These are phyloP conservation scores for Lamproptera curius DNA, from an alignment of 2,888 invertebrate genomes.

Conservation along the genomic window DNA sequence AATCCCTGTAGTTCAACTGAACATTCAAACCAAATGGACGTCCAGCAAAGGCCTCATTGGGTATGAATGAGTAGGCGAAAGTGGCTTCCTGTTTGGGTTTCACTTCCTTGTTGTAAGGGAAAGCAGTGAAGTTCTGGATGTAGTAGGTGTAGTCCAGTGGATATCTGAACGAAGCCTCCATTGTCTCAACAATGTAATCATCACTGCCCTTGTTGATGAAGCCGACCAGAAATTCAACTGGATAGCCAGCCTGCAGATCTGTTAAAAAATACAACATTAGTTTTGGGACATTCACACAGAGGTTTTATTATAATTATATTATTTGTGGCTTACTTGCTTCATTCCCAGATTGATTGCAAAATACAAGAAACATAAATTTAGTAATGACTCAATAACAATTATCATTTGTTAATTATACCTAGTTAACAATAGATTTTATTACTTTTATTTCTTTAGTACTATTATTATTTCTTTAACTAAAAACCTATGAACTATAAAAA, in stretches of 20 bases:
- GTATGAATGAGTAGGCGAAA: slow-evolving; percentile 95
- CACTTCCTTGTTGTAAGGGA: slow-evolving; percentile 91
- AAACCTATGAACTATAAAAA: too few species aligned
- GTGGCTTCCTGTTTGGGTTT: slow-evolving; percentile 96
- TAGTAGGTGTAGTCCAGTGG: slow-evolving; percentile 99
- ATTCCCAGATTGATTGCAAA: neutral
- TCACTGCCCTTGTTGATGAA: slow-evolving; percentile 96
- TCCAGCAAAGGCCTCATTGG: slow-evolving; percentile 97
- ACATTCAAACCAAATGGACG: slow-evolving; percentile 97
- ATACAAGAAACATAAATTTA: too few species aligned
- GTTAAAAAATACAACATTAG: too few species aligned
- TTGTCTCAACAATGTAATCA: slow-evolving; percentile 93
- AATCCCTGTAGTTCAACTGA: slow-evolving; percentile 93
- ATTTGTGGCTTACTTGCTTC: too few species aligned
- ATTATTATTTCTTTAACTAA: too few species aligned
- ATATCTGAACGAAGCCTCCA: slow-evolving; percentile 99
- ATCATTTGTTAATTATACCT: too few species aligned
- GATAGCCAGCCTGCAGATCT: slow-evolving; percentile 94
- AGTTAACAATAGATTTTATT: too few species aligned
- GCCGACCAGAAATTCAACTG: slow-evolving; percentile 97
- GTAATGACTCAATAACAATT: too few species aligned
- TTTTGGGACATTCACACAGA: too few species aligned
- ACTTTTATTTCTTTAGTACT: too few species aligned
- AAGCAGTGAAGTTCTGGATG: slow-evolving; percentile 98
- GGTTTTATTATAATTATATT: too few species aligned